Conservation (phyloP, 1,140 invertebrate genomes). For the Oreohelix idahoensis region DNA sequence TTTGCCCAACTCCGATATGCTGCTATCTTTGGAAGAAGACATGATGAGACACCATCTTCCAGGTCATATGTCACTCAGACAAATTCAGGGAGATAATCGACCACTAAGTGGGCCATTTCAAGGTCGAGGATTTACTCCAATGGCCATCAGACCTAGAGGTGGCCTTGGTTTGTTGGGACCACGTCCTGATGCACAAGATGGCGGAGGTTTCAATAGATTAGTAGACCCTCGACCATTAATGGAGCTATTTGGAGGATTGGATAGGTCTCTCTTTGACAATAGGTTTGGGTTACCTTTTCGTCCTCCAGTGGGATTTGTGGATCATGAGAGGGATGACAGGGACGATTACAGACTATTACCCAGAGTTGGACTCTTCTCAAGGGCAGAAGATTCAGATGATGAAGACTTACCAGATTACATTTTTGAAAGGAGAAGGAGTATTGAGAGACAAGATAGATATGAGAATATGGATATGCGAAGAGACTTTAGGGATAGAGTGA, state of each 20-base stretch:
- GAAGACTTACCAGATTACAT: slow-evolving; percentile 3
- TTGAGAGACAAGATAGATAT: slow-evolving; percentile 26
- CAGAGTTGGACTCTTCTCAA: not conserved
- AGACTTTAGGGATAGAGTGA: not conserved
- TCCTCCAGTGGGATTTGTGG: slow-evolving; percentile 6
- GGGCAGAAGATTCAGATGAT: slow-evolving; percentile 1
- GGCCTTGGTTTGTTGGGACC: slow-evolving; percentile 50
- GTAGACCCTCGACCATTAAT: slow-evolving; percentile 22
- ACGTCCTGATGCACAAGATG: slow-evolving; percentile 45
- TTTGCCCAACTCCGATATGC: not conserved
- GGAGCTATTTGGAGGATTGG: slow-evolving; percentile 18
- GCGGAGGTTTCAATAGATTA: slow-evolving; percentile 38
- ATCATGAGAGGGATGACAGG: slow-evolving; percentile 22
- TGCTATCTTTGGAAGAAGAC: not conserved
- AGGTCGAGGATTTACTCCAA: slow-evolving; percentile 38
- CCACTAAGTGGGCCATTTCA: slow-evolving; percentile 37
- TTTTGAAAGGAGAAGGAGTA: slow-evolving; percentile 36
- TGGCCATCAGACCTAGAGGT: slow-evolving; percentile 37
- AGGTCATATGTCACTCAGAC: slow-evolving; percentile 34
- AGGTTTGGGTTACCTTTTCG: slow-evolving; percentile 32
- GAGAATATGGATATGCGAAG: slow-evolving; percentile 9
- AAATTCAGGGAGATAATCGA: slow-evolving; percentile 20
- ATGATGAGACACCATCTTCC: not conserved
- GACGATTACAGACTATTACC: not conserved
- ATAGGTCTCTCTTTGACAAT: slow-evolving; percentile 18